Base-by-base conservation (phyloP, 2,797 vertebrate species). In the Anolis apletophallus region DNA sequence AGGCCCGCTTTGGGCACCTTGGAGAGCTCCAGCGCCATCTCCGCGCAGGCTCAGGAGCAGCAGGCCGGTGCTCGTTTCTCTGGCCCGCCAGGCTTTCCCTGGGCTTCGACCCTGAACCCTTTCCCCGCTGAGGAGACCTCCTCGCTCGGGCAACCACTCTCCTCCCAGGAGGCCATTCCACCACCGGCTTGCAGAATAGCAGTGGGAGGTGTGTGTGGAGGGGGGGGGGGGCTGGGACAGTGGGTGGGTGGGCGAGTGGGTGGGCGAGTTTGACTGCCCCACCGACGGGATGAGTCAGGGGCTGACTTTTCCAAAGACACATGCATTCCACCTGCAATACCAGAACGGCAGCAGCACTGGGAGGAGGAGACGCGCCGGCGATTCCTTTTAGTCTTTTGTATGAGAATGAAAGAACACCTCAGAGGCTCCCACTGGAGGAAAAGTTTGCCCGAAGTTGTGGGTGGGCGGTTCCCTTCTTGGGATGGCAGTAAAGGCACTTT, bases 361-460 rank as follows among this genome's bases (percentile, higher is more conserved):
- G 5, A 59, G 19, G 17, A 59, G 19, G 19, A 21, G 17, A 21
- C 19, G 16, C 46, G 7, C 46, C 46, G 46, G 46, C 4, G 46
- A 19, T 21, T 59, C 17, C 5, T 59, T 57, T 46, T 52, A 36
- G 29, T 16, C 17, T 16, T 40, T 80, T 64, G 19, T 19, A 12
- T 17, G 4, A 2, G 3, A 19, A 8, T 0, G 71, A 2, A 34
- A 17, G 32, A 71, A 7, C 73, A 13, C 6, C 5, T 4, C 4
- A 29, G 77, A 80, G 96, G 97, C 96, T 97, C 96, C 26, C 71
- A 9, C 36, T 11, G 11, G 36, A 95, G 96, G 96, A 95, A 94
- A 94, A 95, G 93, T 94, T 94, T 85, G 89, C 80, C 86, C 86
- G 89, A 90, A 87, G 91, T 67, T 79, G 86, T 91, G 81, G 92